Percentiles rank a stretch among this genome's conserved stretches.
Evolutionary conservation across 2,888 invertebrate species (phyloP).

Genomic region (Liposcelis brunnea): DNA sequence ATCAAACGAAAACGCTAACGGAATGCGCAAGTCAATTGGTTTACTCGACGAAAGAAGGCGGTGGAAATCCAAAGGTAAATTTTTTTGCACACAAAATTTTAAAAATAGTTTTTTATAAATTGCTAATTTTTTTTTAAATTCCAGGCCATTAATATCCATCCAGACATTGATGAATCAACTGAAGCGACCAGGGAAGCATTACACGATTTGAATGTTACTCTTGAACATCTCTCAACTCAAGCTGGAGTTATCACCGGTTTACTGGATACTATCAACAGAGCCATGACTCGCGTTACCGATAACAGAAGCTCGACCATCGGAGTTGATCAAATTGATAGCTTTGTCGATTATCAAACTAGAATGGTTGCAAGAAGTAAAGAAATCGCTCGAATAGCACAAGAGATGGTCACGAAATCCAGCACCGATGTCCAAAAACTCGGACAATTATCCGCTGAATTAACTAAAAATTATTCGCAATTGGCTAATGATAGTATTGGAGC

Average conservation of each 20-base stretch:
- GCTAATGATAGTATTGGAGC: conserved; percentile 83
- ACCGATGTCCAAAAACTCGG: conserved; percentile 64
- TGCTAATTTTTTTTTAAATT: conserved; percentile 15
- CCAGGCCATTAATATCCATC: conserved; percentile 60
- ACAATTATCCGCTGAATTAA: conserved; percentile 67
- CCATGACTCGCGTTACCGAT: conserved; percentile 67
- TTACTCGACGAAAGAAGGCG: conserved; percentile 69
- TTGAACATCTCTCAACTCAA: conserved; percentile 70
- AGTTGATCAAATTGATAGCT: conserved; percentile 53
- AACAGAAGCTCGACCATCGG: conserved; percentile 29
- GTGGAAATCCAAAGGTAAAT: conserved; percentile 73
- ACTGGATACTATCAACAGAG: conserved; percentile 76
- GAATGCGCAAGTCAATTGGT: conserved; percentile 82
- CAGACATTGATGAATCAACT: conserved; percentile 66
- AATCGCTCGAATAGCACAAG: conserved; percentile 79
- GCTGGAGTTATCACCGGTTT: conserved; percentile 79
- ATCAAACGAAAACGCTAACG: conserved; percentile 84
- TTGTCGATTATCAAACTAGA: conserved; percentile 91
- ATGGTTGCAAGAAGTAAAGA: conserved; percentile 93
- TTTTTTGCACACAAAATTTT: background rate
- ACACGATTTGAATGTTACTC: conserved; percentile 57
- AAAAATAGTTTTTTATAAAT: background rate
- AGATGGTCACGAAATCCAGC: conserved; percentile 77
- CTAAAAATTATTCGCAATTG: conserved; percentile 68
- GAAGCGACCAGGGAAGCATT: conserved; percentile 62